phyloP scores from a whole-genome alignment of 2,797 vertebrate genomes.

The Cynodonichthys magdalenae region DNA sequence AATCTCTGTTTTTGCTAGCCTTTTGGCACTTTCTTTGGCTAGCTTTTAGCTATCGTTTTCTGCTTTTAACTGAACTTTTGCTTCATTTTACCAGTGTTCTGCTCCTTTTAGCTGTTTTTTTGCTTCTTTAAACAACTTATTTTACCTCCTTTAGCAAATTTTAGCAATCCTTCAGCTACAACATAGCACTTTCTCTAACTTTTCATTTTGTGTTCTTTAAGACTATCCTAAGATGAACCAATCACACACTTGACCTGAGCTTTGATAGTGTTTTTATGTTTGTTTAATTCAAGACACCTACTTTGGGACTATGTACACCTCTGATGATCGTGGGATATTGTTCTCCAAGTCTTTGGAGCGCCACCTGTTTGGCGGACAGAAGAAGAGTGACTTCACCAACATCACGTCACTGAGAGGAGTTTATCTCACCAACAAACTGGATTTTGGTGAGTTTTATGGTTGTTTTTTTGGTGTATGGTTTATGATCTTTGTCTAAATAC shows the following conservation, averaged over 20 bases:
- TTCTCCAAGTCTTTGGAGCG: slow-evolving; percentile 84
- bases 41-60: too few species aligned
- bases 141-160: too few species aligned
- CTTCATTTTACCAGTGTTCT: too few species aligned
- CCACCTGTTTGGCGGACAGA: slow-evolving; percentile 82
- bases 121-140: too few species aligned
- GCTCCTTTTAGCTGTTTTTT: too few species aligned
- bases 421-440: slow-evolving; percentile 84
- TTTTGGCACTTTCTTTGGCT: too few species aligned
- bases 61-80: too few species aligned
- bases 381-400: slow-evolving; percentile 85
- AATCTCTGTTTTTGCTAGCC: too few species aligned
- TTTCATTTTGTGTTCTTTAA: too few species aligned
- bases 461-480: slow-evolving; percentile 10
- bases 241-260: background rate
- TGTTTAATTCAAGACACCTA: slow-evolving; percentile 71
- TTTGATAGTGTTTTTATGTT: background rate
- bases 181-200: too few species aligned
- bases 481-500: too few species aligned
- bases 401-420: slow-evolving; percentile 83
- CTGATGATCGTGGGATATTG: slow-evolving; percentile 83
- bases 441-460: slow-evolving; percentile 64
- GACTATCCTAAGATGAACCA: background rate
- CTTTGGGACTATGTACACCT: slow-evolving; percentile 86
- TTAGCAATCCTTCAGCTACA: too few species aligned